phyloP scores from a whole-genome alignment of 1,140 invertebrate genomes.

The Potamilus streckersoni region DNA sequence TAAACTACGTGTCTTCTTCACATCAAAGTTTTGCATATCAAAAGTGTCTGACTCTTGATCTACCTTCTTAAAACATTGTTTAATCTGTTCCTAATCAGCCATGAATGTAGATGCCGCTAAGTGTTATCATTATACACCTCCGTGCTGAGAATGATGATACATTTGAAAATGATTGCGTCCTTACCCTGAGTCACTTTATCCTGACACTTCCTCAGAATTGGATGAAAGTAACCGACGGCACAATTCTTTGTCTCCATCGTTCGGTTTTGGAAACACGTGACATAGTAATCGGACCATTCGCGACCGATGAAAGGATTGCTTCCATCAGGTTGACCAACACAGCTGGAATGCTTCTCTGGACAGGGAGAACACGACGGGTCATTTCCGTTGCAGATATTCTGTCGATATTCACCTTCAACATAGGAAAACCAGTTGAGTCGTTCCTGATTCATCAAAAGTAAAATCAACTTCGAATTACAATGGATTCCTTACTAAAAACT shows the following conservation, averaged over 20 bases:
- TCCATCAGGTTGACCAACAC: constrained; percentile 33
- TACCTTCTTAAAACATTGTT: too few species aligned
- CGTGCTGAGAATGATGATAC: background rate
- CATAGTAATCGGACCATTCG: constrained; percentile 32
- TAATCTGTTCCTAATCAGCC: too few species aligned
- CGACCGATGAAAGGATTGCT: constrained; percentile 23
- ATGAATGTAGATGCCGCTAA: too few species aligned
- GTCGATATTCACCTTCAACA: constrained; percentile 36
- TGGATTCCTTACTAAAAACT: background rate
- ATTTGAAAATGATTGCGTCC: background rate
- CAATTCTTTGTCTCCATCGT: constrained; percentile 30
- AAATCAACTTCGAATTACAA: background rate
- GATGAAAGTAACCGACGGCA: constrained; percentile 23
- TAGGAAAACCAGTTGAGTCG: background rate
- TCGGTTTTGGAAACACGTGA: constrained; percentile 33
- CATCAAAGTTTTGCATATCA: too few species aligned
- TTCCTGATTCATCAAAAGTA: background rate
- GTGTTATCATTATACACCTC: too few species aligned
- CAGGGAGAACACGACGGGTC: constrained; percentile 33
- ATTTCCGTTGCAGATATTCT: constrained; percentile 29
- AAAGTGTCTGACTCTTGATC: too few species aligned
- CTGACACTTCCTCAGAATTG: constrained; percentile 17
- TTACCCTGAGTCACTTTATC: constrained; percentile 17
- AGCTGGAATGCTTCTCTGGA: constrained; percentile 31
- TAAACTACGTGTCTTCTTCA: too few species aligned